Evolutionary conservation across 2,113 vertebrate species (phyloP).

Genomic region (Actinemys pallida): DNA sequence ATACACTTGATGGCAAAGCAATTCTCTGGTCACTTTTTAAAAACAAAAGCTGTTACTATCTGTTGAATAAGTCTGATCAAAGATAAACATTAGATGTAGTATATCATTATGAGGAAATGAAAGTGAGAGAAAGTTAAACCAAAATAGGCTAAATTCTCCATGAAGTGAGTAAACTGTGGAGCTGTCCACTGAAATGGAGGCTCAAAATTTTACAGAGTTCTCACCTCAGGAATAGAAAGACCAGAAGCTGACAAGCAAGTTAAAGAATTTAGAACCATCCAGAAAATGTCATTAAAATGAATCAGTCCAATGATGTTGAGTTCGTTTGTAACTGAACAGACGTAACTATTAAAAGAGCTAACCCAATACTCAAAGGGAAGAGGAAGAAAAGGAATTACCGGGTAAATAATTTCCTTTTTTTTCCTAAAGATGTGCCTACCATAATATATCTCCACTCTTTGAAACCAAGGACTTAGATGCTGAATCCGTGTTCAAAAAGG

Average conservation of each 20-base stretch:
- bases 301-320: not conserved
- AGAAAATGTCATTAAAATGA: not conserved
- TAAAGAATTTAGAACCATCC: not conserved
- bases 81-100: slow-evolving; percentile 41
- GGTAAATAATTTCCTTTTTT: not conserved
- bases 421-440: not conserved
- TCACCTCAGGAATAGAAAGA: not conserved
- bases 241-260: not conserved
- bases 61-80: slow-evolving; percentile 64
- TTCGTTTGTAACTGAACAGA: not conserved
- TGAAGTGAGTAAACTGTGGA: not conserved
- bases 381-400: not conserved
- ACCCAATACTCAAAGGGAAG: not conserved
- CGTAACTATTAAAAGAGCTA: not conserved
- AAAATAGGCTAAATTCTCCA: not conserved
- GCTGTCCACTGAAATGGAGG: slow-evolving; percentile 27
- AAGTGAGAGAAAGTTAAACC: slow-evolving; percentile 14
- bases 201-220: not conserved
- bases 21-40: slow-evolving; percentile 76
- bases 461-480: not conserved
- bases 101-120: not conserved
- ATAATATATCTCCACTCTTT: not conserved
- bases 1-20: slow-evolving; percentile 69
- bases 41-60: slow-evolving; percentile 54
- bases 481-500: not conserved